Conservation (phyloP, 2,888 invertebrate species). For the Hydriomena furcata region DNA sequence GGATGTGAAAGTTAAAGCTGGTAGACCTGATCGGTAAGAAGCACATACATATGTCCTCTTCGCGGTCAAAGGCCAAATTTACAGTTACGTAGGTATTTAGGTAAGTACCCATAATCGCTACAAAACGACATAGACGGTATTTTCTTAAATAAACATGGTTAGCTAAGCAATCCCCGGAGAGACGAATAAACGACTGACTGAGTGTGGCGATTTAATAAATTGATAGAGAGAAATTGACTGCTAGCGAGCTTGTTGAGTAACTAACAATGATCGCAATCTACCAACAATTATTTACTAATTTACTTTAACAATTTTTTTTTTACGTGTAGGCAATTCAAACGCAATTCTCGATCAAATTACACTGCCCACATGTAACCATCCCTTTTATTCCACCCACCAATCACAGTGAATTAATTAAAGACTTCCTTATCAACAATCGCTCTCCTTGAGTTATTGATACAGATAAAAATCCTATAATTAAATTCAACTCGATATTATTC, state of each 20-base stretch:
- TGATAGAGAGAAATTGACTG: no score
- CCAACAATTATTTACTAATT: neutral
- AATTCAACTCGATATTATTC: conserved; percentile 27
- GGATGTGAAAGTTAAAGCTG: no score
- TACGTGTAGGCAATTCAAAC: no score
- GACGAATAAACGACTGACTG: neutral
- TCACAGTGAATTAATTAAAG: neutral
- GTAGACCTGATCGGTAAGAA: no score
- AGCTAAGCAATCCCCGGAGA: conserved; percentile 2
- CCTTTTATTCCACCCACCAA: no score
- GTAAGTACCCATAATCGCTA: neutral
- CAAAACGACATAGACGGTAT: neutral
- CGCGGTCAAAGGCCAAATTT: no score
- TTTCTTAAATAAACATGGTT: conserved; percentile 1
- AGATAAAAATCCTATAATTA: conserved; percentile 30
- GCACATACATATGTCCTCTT: no score
- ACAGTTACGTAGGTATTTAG: no score
- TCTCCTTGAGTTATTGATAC: conserved; percentile 36
- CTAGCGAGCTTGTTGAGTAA: conserved; percentile 15
- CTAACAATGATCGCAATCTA: neutral
- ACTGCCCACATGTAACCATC: no score
- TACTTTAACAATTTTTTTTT: neutral
- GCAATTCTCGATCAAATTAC: no score
- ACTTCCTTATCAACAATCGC: conserved; percentile 5
- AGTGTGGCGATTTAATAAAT: conserved; percentile 5